phyloP scores from a whole-genome alignment of 2,888 invertebrate genomes.

The Zygothrica quintamaculata region DNA sequence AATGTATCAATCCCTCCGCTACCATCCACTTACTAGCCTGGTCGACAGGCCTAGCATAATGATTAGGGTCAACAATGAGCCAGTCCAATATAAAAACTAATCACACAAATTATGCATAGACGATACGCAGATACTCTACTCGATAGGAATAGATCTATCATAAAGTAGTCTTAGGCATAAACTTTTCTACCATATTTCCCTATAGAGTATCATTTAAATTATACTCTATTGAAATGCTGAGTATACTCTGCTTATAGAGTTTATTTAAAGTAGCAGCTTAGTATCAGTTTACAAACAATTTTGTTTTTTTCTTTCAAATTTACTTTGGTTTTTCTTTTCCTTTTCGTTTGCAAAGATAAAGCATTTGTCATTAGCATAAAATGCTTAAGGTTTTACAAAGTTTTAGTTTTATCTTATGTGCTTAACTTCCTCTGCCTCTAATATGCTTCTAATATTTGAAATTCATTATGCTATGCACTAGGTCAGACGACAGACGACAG shows the following conservation, averaged over 20 bases:
- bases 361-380: conserved; percentile 80
- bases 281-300: conserved; percentile 66
- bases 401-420: conserved; percentile 39
- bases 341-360: conserved; percentile 66
- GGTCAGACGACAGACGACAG: conserved; percentile 13
- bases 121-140: conserved; percentile 43
- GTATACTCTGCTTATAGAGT: conserved; percentile 28
- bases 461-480: conserved; percentile 59
- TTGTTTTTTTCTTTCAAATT: conserved; percentile 61
- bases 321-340: conserved; percentile 27
- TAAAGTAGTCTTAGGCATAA: too few species aligned
- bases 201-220: too few species aligned
- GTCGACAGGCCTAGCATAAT: conserved; percentile 64
- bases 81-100: conserved; percentile 32
- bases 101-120: background rate
- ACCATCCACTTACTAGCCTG: conserved; percentile 57
- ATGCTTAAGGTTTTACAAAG: conserved; percentile 56
- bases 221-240: conserved; percentile 9
- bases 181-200: too few species aligned
- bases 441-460: conserved; percentile 70
- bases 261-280: conserved; percentile 32
- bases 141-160: too few species aligned
- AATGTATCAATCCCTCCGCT: conserved; percentile 72
- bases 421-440: conserved; percentile 27
- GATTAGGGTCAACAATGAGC: conserved; percentile 71